A percentile compares a stretch with the other conserved stretches of the same genome.
Evolutionary conservation across 2,113 vertebrate species (phyloP).

Genomic region (Engystomops pustulosus): DNA sequence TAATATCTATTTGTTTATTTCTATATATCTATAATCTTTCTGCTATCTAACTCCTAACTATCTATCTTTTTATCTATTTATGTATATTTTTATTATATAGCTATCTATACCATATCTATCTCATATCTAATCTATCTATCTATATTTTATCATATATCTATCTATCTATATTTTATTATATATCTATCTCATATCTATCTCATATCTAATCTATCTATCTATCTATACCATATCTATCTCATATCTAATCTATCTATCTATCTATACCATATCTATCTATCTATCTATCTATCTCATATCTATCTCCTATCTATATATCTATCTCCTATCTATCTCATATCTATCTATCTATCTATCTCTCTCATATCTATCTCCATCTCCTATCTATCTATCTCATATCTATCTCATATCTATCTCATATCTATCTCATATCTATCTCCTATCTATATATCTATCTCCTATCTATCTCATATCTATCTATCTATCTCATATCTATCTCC

Average conservation of each 20-base stretch:
- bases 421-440: too few species aligned
- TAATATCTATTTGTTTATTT: too few species aligned
- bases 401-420: not conserved
- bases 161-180: too few species aligned
- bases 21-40: constrained; percentile 6
- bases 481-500: too few species aligned
- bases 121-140: not conserved
- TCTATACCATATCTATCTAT: too few species aligned
- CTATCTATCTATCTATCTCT: not conserved
- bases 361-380: too few species aligned
- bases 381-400: too few species aligned
- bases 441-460: constrained; percentile 6
- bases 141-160: too few species aligned
- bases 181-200: too few species aligned
- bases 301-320: not conserved
- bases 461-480: too few species aligned
- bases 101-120: not conserved
- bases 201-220: not conserved
- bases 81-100: not conserved
- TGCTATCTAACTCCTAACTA: too few species aligned
- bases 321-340: not conserved
- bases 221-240: not conserved
- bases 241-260: not conserved
- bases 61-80: not conserved
- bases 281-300: too few species aligned